Percentiles rank a stretch among this genome's conserved stretches.
phyloP scores from a whole-genome alignment of 2,888 invertebrate species.

The Spilosoma lubricipeda region DNA sequence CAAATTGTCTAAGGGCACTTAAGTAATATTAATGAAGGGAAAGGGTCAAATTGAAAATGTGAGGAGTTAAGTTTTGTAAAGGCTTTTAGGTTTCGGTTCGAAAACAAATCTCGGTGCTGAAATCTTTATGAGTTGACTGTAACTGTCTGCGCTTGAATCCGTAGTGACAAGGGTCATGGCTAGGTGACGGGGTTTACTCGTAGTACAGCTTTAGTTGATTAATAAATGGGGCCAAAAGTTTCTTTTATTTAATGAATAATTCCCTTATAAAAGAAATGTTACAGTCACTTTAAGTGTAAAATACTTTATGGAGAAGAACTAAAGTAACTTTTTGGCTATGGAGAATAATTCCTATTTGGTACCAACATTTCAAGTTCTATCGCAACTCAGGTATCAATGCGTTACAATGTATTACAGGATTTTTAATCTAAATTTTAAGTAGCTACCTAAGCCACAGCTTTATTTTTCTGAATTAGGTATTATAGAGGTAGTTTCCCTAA shows the following conservation, averaged over 20 bases:
- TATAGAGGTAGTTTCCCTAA: no score
- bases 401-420: no score
- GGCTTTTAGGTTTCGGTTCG: conserved; percentile 7
- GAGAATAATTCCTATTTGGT: no score
- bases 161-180: conserved; percentile 9
- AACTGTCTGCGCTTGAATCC: conserved; percentile 6
- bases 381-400: no score
- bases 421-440: no score
- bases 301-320: no score
- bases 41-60: conserved; percentile 22
- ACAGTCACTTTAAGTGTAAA: no score
- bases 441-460: no score
- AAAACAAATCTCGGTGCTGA: not conserved
- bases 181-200: not conserved
- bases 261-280: no score
- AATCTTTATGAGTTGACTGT: conserved; percentile 12
- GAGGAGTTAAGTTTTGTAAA: conserved; percentile 11
- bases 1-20: conserved; percentile 19
- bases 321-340: no score
- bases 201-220: not conserved
- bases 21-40: conserved; percentile 19
- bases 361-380: no score
- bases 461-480: no score
- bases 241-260: not conserved
- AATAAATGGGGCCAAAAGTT: not conserved